Base-by-base conservation (phyloP, 2,113 vertebrate species). In the Siphamia tubifer region DNA sequence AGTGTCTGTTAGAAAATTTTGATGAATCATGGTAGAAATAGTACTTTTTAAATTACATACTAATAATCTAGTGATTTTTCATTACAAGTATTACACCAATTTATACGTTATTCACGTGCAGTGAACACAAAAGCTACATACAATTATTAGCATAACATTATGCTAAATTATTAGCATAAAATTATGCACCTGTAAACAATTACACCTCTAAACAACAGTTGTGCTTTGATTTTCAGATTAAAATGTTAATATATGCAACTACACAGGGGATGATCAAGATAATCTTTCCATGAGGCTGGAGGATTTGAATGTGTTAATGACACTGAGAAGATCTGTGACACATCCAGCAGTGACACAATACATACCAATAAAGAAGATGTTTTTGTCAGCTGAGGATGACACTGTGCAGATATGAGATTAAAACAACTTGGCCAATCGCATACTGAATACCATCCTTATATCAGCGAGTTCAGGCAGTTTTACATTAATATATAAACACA, bases 241-340 rank as follows among this genome's bases (percentile, higher is more conserved):
- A 6, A 23, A 61, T 84, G 72, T 47, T 72, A 69, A 82, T 82
- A 64, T 73, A 79, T 79, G 55, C 80, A 57, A 25, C 30, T 47
- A 30, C 49, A 80, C 11, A 38, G n/a, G 20, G 40, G 11, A 8
- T n/a, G 5, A 17, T 39, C 35, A 35, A 57, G 45, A 70, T 36
- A 44, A 76, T 73, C 58, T 55, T 25, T 66, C 15, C 61, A 68
- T 8, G 23, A 75, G 44, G 64, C 28, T 36, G 23, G 6, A 3
- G 44, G 64, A 51, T 62, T 48, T 58, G 34, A 79, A 81, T 61
- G 60, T 25, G 62, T 48, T 79, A 73, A 83, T 71, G 63, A 57
- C 68, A 68, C 38, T 39, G 31, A 67, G 72, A 44, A 56, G 45
- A 58, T 81, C 61, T 27, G 44, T 31, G 49, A 56, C 66, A 66